phyloP scores from a whole-genome alignment of 2,888 invertebrate genomes.

The Mimas tiliae region DNA sequence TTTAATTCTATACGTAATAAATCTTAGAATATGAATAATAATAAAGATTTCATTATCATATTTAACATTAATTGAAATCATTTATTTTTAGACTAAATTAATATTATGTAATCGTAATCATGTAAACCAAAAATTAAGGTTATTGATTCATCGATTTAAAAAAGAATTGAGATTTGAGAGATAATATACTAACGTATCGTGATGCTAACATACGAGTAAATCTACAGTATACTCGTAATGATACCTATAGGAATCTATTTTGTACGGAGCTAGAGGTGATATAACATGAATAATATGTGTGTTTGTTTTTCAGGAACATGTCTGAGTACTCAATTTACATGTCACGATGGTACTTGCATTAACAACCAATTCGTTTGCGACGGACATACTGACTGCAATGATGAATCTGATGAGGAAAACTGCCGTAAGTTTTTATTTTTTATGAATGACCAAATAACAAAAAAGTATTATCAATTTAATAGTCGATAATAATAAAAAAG shows the following conservation, averaged over 20 bases:
- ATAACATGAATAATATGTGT: background rate
- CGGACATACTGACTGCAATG: constrained; percentile 82
- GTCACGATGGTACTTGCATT: constrained; percentile 85
- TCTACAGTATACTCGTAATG: no score
- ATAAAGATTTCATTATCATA: no score
- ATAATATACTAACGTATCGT: no score
- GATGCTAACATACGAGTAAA: no score
- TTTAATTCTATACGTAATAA: background rate
- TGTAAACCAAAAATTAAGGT: no score
- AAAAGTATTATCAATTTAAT: no score
- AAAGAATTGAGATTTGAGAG: no score
- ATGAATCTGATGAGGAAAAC: constrained; percentile 86
- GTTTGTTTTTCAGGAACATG: constrained; percentile 52
- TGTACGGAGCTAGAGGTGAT: background rate
- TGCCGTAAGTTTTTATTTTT: constrained; percentile 73
- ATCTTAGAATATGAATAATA: background rate
- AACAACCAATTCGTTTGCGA: constrained; percentile 86
- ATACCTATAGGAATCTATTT: background rate
- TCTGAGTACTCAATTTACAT: constrained; percentile 55
- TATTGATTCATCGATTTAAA: no score
- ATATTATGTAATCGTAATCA: no score
- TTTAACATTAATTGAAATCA: no score
- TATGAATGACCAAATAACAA: background rate
- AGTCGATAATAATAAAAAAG: no score
- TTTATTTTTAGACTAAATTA: no score